A percentile compares a stretch with the other conserved stretches of the same genome.
phyloP scores from a whole-genome alignment of 2,113 vertebrate genomes.

The Rhinoptilus africanus region DNA sequence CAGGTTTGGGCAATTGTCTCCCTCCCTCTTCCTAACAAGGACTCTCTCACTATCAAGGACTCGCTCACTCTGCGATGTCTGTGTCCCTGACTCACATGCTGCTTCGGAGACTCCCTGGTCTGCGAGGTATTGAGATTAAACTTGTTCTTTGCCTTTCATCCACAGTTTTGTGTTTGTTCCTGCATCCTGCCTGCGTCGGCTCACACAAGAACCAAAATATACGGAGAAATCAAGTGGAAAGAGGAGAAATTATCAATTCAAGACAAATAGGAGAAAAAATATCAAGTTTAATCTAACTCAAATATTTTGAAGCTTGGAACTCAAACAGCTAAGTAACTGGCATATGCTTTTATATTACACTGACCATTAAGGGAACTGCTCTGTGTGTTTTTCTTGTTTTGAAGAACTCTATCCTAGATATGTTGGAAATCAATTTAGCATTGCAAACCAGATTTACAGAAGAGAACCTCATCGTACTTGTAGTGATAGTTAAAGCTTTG shows the following conservation, averaged over 20 bases:
- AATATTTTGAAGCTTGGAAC: background rate
- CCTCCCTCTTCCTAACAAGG: background rate
- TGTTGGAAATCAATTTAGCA: background rate
- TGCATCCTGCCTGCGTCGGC: background rate
- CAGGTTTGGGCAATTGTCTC: background rate
- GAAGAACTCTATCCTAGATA: background rate
- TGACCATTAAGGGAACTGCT: background rate
- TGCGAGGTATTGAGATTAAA: background rate
- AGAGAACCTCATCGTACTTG: background rate
- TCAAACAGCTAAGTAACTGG: background rate
- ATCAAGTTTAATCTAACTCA: background rate
- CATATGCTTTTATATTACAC: background rate
- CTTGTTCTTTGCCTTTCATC: background rate
- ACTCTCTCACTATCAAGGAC: background rate
- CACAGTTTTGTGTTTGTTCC: background rate
- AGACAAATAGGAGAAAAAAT: background rate
- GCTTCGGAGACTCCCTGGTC: background rate
- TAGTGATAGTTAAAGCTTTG: background rate
- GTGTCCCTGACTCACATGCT: background rate
- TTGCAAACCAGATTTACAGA: background rate
- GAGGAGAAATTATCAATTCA: background rate
- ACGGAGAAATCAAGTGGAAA: background rate
- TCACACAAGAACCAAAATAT: background rate
- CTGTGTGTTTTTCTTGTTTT: background rate
- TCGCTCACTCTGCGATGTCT: background rate